A percentile compares a stretch with the other conserved stretches of the same genome.
Evolutionary conservation across 2,113 vertebrate species (phyloP).

Genomic region (Cynopterus brachyotis): DNA sequence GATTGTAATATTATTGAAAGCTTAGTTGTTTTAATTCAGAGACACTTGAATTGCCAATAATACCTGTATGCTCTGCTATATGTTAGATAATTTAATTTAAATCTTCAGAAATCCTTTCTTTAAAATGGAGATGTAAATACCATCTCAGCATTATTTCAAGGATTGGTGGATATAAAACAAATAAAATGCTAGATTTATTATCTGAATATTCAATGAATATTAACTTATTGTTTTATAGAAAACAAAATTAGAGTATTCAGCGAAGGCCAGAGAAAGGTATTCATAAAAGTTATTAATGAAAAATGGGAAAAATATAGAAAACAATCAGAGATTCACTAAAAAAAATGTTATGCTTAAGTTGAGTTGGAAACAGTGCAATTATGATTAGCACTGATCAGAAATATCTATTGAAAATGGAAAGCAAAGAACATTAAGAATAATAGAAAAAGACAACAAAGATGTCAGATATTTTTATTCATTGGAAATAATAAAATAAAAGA

Average conservation of each 20-base stretch:
- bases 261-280: neutral
- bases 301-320: neutral
- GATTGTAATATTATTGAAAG: neutral
- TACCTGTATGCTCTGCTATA: neutral
- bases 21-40: neutral
- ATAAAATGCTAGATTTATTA: neutral
- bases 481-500: neutral
- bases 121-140: neutral
- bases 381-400: neutral
- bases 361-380: neutral
- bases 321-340: neutral
- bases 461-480: neutral
- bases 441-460: neutral
- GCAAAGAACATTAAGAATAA: neutral
- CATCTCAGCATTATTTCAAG: neutral
- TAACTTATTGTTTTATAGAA: neutral
- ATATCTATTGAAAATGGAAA: neutral
- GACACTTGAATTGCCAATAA: neutral
- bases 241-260: neutral
- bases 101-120: neutral
- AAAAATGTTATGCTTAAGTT: neutral
- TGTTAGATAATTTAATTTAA: neutral
- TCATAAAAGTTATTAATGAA: neutral
- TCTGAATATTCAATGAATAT: neutral
- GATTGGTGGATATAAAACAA: neutral